Conservation (phyloP, 2,888 invertebrate genomes). For the Tryphoninae sp. region DNA sequence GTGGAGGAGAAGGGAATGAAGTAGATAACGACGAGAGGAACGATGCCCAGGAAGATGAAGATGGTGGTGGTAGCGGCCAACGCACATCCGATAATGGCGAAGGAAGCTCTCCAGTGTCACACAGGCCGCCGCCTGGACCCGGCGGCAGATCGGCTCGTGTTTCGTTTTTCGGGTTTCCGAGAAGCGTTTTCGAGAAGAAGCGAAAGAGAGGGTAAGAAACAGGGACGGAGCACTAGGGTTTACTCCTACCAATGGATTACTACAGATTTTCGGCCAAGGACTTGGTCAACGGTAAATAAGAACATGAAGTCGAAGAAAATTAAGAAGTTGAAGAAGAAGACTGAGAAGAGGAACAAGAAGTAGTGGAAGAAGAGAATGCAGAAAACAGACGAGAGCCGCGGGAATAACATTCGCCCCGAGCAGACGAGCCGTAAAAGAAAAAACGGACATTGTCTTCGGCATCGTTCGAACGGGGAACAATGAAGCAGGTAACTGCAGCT, state of each 20-base stretch:
- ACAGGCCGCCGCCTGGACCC: conserved; percentile 69
- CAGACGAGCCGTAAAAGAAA: conserved; percentile 36
- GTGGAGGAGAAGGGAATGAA: conserved; percentile 17
- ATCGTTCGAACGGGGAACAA: conserved; percentile 38
- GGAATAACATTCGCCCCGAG: background rate
- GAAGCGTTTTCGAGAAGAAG: conserved; percentile 69
- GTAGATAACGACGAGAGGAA: background rate
- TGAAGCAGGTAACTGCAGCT: conserved; percentile 41
- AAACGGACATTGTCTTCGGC: conserved; percentile 67
- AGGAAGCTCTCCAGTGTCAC: conserved; percentile 76
- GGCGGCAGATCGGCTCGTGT: conserved; percentile 72
- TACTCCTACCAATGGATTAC: conserved; percentile 52
- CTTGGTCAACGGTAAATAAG: conserved; percentile 28
- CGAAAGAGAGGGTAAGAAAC: background rate
- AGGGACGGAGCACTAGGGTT: background rate
- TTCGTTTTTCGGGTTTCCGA: conserved; percentile 77
- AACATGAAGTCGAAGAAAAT: conserved; percentile 13
- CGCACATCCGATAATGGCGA: conserved; percentile 68
- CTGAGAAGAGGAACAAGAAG: conserved; percentile 15
- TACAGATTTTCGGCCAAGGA: conserved; percentile 58
- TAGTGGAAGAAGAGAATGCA: too few relatives aligned
- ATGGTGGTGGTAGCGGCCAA: conserved; percentile 64
- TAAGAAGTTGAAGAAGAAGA: conserved; percentile 27
- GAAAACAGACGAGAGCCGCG: too few relatives aligned
- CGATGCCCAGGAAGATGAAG: conserved; percentile 31